phyloP scores from a whole-genome alignment of 1,140 invertebrate genomes.

The Harlomillsia oculata region DNA sequence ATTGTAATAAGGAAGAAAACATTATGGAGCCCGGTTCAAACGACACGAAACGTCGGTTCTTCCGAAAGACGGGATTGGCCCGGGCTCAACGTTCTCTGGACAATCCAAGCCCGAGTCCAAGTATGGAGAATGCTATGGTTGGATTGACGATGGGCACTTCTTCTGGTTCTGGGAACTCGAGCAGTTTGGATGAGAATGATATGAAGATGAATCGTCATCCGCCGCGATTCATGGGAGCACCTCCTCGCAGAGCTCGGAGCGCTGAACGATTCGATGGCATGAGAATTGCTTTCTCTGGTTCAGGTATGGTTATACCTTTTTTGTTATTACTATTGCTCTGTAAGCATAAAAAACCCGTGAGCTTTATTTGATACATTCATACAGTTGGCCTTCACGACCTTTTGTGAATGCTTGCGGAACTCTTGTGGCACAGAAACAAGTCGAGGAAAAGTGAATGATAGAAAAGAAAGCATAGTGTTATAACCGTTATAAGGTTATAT shows the following conservation, averaged over 20 bases:
- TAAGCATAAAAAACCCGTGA: too few relatives aligned
- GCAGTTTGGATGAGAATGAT: constrained; percentile 28
- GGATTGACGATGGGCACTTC: not conserved
- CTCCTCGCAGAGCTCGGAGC: constrained; percentile 34
- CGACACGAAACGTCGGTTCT: constrained; percentile 28
- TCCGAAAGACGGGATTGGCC: constrained; percentile 16
- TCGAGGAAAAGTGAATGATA: too few relatives aligned
- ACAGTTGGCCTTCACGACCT: too few relatives aligned
- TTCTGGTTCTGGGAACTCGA: constrained; percentile 8
- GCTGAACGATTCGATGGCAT: constrained; percentile 37
- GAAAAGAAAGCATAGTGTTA: too few relatives aligned
- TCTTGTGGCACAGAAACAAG: too few relatives aligned
- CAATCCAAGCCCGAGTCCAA: constrained; percentile 3
- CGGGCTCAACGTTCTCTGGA: constrained; percentile 11
- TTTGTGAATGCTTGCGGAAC: too few relatives aligned
- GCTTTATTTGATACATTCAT: too few relatives aligned
- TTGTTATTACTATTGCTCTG: too few relatives aligned
- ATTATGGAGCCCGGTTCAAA: constrained; percentile 15
- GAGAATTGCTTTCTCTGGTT: constrained; percentile 24
- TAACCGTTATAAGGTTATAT: too few relatives aligned
- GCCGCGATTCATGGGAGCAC: constrained; percentile 25
- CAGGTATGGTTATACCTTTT: too few relatives aligned
- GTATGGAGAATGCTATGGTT: constrained; percentile 17
- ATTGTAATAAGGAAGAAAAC: too few relatives aligned
- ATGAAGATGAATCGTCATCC: constrained; percentile 19